phyloP scores from a whole-genome alignment of 2,888 invertebrate genomes.

The Eristalis arbustorum region DNA sequence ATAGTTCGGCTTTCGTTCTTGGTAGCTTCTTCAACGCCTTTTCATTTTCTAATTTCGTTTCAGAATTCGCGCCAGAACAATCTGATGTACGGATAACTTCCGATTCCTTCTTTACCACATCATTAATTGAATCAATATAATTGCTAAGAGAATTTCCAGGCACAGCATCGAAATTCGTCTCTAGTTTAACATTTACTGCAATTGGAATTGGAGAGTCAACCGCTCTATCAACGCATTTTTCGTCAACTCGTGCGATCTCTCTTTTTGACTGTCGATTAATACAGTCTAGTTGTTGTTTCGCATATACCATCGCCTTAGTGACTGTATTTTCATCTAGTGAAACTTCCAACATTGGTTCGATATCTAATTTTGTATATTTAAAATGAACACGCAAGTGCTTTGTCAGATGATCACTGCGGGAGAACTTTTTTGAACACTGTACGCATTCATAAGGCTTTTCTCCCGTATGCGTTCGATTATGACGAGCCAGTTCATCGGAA shows the following conservation, averaged over 20 bases:
- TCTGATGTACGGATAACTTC: not conserved
- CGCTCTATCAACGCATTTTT: not conserved
- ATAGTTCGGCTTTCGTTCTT: not conserved
- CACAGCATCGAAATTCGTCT: not conserved
- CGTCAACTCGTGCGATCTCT: not conserved
- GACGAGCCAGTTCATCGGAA: constrained; percentile 77
- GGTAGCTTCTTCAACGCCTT: not conserved
- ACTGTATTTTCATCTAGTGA: constrained; percentile 14
- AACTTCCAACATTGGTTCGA: constrained; percentile 46
- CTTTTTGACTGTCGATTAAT: not conserved
- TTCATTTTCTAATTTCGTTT: not conserved
- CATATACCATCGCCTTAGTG: not conserved
- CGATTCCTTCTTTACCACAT: not conserved
- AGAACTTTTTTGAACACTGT: constrained; percentile 77
- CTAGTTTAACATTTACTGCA: not conserved
- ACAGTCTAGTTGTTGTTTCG: constrained; percentile 1
- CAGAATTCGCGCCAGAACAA: not conserved
- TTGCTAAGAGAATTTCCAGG: not conserved
- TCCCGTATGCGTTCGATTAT: constrained; percentile 77
- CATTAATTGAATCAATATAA: not conserved
- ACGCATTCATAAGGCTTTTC: constrained; percentile 78
- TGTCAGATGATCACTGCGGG: constrained; percentile 78
- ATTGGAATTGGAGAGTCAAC: not conserved
- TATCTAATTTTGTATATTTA: constrained; percentile 42
- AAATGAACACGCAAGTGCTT: constrained; percentile 74